phyloP scores from a whole-genome alignment of 2,113 vertebrate species.

The Anhinga anhinga region DNA sequence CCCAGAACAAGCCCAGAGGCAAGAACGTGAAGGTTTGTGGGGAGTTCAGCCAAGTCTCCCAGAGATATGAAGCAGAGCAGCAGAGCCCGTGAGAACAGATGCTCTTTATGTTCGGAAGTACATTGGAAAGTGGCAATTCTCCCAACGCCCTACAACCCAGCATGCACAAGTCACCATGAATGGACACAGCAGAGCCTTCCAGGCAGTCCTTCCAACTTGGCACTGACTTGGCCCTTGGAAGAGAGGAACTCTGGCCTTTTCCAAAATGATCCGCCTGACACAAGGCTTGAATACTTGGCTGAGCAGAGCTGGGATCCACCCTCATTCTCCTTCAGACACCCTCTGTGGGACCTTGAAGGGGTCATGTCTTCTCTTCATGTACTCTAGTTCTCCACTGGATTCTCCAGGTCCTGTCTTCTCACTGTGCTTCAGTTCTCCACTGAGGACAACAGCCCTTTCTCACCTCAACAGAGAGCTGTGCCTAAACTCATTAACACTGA shows the following conservation, averaged over 20 bases:
- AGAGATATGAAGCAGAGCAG: background rate
- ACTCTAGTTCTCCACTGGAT: background rate
- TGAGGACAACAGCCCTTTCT: background rate
- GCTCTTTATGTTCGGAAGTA: background rate
- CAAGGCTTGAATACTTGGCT: conserved; percentile 12
- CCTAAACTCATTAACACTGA: background rate
- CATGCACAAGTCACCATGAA: background rate
- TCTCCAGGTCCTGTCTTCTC: background rate
- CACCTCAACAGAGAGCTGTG: background rate
- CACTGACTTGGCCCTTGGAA: background rate
- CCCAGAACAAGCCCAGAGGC: background rate
- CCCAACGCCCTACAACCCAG: background rate
- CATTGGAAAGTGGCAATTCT: background rate
- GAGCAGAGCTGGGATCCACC: background rate
- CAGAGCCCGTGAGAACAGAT: background rate
- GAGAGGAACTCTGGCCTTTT: background rate
- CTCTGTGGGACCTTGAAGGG: background rate
- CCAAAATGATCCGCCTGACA: background rate
- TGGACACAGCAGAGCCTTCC: background rate
- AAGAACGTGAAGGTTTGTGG: background rate
- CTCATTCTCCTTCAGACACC: background rate
- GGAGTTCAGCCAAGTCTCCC: background rate
- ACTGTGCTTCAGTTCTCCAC: background rate
- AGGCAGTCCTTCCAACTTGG: background rate
- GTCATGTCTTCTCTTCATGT: background rate